phyloP scores from a whole-genome alignment of 2,113 vertebrate genomes.

The Plecturocebus donacophilus region DNA sequence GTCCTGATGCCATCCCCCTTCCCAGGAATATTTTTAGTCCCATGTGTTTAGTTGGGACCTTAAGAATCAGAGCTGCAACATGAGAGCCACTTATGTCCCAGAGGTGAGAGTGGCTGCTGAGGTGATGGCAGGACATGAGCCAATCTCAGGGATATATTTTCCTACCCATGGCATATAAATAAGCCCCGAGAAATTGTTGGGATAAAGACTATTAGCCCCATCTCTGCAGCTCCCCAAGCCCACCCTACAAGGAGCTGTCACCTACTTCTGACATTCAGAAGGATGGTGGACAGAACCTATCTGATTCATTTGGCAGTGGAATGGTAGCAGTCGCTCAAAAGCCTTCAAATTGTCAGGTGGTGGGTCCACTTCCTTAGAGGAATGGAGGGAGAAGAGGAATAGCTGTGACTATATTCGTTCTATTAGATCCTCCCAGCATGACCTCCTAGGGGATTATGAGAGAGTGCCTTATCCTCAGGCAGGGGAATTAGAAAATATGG shows the following conservation, averaged over 20 bases:
- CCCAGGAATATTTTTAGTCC: constrained; percentile 56
- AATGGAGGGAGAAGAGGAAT: neutral
- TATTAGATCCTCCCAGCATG: neutral
- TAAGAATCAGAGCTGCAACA: constrained; percentile 26
- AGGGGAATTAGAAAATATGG: neutral
- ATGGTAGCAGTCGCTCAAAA: neutral
- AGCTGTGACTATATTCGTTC: neutral
- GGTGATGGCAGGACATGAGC: neutral
- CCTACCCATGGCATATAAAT: constrained; percentile 53
- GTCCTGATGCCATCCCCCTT: constrained; percentile 43
- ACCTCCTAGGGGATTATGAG: neutral
- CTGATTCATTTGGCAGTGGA: neutral
- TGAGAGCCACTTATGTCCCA: constrained; percentile 59
- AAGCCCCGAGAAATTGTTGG: neutral
- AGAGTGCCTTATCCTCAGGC: neutral
- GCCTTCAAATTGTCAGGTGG: neutral
- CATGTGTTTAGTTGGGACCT: constrained; percentile 47
- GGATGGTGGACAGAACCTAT: neutral
- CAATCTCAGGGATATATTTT: constrained; percentile 34
- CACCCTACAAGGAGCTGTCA: neutral
- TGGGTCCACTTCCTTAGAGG: neutral
- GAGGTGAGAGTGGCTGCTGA: constrained; percentile 55
- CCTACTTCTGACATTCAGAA: neutral
- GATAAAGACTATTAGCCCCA: neutral
- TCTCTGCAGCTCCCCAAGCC: neutral